Evolutionary conservation across 2,113 vertebrate genomes (phyloP), one percentile per base, ranked within the genome.

Genomic region (Corythaixoides concolor): DNA sequence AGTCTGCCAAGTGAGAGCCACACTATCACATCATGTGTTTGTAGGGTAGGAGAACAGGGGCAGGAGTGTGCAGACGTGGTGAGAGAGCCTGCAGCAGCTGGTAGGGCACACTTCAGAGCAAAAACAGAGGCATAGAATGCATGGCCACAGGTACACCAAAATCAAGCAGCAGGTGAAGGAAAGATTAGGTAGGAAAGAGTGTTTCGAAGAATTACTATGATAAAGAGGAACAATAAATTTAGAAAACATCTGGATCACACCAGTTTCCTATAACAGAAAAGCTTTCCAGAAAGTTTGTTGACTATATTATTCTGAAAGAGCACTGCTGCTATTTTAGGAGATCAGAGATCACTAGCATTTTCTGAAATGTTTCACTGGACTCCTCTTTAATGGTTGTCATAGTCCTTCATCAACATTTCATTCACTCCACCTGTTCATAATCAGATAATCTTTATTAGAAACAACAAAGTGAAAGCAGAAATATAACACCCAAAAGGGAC

Each of bases 1-100:
- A 77, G 41, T 62, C 50, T 85, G 52, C 27, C 0, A 1, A 70
- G 30, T 9, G 33, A 6, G 45, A 93, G 24, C 4, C 43, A 33
- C 43, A 37, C 0, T 20, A 45, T 12, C 19, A 10, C 9, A 15
- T 8, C 26, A 2, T 1, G 1, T 32, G 3, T 41, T 41, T 60
- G 17, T 56, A 28, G 27, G 13, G 11, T 30, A 18, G 12, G 5
- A 8, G 2, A 84, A 30, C 14, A 23, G 27, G 18, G 12, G 21
- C 28, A 70, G 20, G 26, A 81, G 27, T 15, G 24, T 24, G 6
- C 15, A 53, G 41, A 23, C 15, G 19, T 6, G 5, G 12, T 41
- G 69, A 39, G 9, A 84, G 11, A 87, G 37, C 24, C n/a, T 28
- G 6, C 32, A 52, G 27, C 33, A 85, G 35, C 26, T n/a, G 69